Evolutionary conservation across 2,888 invertebrate genomes (phyloP).

Genomic region (Tenthredo distinguenda): DNA sequence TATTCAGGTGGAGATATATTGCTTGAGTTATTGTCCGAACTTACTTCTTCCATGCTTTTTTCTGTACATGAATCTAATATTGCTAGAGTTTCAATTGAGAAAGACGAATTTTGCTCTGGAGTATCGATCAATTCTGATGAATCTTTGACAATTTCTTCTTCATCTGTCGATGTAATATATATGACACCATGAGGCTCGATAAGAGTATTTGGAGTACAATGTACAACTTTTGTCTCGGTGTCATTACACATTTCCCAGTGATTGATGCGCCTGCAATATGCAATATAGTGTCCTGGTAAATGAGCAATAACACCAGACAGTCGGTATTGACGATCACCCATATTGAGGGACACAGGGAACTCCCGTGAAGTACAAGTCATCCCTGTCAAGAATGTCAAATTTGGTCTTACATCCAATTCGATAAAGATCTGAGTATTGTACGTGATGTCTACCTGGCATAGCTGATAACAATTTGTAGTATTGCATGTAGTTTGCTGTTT

Average conservation of each 20-base stretch:
- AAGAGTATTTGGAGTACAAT: conserved; percentile 31
- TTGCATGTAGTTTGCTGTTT: conserved; percentile 5
- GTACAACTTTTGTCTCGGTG: conserved; percentile 17
- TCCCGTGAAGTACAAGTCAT: conserved; percentile 24
- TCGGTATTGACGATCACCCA: conserved; percentile 32
- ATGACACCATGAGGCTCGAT: conserved; percentile 50
- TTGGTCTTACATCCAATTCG: conserved; percentile 48
- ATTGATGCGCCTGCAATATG: conserved; percentile 48
- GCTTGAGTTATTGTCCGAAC: background rate
- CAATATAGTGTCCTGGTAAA: conserved; percentile 43
- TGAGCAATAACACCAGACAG: conserved; percentile 40
- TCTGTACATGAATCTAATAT: background rate
- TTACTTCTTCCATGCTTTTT: background rate
- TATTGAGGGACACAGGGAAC: conserved; percentile 40
- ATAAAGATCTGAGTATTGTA: conserved; percentile 45
- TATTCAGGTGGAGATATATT: background rate
- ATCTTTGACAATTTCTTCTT: background rate
- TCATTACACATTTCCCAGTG: conserved; percentile 50
- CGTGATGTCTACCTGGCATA: background rate
- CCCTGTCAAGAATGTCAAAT: background rate
- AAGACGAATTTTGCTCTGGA: conserved; percentile 5
- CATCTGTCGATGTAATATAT: conserved; percentile 2
- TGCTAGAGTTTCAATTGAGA: background rate
- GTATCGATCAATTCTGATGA: background rate
- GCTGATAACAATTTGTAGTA: background rate